Percentiles rank a stretch among this genome's conserved stretches.
Conservation (phyloP, 64 coral and sea anemone species). For the Actinia tenebrosa region DNA sequence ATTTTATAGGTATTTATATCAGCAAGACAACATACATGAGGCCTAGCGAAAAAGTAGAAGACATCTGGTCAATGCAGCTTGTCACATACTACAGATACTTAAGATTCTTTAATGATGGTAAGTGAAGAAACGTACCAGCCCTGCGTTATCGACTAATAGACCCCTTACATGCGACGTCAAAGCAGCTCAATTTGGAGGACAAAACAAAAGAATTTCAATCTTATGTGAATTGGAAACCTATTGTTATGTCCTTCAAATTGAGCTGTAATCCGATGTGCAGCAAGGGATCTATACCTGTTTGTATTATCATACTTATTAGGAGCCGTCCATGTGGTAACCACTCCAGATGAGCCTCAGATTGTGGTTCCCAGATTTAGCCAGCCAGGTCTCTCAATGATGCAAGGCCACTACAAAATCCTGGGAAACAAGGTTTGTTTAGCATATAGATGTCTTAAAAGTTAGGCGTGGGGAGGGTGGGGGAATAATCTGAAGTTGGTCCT, state of each 20-base stretch:
- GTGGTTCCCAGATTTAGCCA: slow-evolving; percentile 56
- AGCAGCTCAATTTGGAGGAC: no score
- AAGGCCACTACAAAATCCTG: slow-evolving; percentile 63
- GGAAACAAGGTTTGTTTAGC: slow-evolving; percentile 55
- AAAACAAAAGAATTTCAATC: no score
- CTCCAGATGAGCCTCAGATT: slow-evolving; percentile 60
- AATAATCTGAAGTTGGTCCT: no score
- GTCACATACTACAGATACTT: slow-evolving; percentile 95
- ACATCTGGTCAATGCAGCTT: slow-evolving; percentile 61
- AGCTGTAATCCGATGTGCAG: no score
- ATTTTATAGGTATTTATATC: slow-evolving; percentile 74
- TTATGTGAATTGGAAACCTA: no score
- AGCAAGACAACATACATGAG: slow-evolving; percentile 79
- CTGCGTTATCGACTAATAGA: background rate
- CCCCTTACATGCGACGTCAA: no score
- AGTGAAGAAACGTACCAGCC: background rate
- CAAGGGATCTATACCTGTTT: background rate
- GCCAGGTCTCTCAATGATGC: slow-evolving; percentile 39
- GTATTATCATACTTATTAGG: background rate
- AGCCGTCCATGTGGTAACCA: slow-evolving; percentile 45
- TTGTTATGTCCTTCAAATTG: no score
- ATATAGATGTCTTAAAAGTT: no score
- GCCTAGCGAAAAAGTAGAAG: slow-evolving; percentile 55
- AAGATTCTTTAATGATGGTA: slow-evolving; percentile 84
- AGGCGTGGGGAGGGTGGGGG: no score